Conservation (phyloP, 1,140 invertebrate species). For the Uloborus diversus region DNA sequence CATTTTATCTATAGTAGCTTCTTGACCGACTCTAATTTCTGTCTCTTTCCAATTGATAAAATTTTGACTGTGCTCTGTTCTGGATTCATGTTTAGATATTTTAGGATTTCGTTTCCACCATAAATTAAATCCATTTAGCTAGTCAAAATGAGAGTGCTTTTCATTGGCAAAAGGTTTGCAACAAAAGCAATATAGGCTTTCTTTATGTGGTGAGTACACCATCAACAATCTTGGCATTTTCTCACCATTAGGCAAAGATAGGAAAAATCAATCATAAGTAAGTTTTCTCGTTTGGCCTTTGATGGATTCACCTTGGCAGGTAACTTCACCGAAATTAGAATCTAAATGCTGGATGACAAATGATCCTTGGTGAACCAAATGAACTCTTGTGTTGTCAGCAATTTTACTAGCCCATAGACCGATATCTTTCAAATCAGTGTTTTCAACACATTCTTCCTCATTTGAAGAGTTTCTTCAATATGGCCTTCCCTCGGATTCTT, state of each 20-base stretch:
- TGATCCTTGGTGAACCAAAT: neutral
- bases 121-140: neutral
- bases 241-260: neutral
- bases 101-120: constrained; percentile 21
- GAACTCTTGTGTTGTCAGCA: too few species aligned
- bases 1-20: neutral
- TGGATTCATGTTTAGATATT: neutral
- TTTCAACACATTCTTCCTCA: too few species aligned
- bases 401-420: too few species aligned
- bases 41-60: constrained; percentile 13
- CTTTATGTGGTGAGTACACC: constrained; percentile 12
- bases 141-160: neutral
- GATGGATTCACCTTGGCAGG: neutral
- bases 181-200: constrained; percentile 15
- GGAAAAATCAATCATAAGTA: constrained; percentile 17
- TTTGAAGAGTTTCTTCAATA: too few species aligned
- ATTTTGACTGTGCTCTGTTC: neutral
- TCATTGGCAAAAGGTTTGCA: neutral
- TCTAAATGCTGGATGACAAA: constrained; percentile 1
- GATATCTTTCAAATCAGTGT: too few species aligned
- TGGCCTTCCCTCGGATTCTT: too few species aligned
- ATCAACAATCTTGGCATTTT: neutral
- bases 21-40: neutral
- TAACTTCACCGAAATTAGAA: constrained; percentile 3
- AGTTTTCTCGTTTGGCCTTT: neutral